phyloP scores from a whole-genome alignment of 2,797 vertebrate genomes.

The Anas bahamensis region DNA sequence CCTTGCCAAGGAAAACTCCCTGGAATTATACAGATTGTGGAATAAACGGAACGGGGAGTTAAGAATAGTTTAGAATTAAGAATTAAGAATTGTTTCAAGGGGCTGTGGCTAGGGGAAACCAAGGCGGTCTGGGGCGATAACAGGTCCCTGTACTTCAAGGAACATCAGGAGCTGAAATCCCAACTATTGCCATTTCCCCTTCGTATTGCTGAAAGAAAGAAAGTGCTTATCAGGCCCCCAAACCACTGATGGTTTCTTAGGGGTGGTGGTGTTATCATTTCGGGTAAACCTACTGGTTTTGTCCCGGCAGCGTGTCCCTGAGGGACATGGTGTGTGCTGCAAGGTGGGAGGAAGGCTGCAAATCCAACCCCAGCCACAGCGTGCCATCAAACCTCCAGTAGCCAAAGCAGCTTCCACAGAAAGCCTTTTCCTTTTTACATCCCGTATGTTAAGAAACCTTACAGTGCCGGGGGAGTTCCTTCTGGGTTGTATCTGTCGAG shows the following conservation, averaged over 20 bases:
- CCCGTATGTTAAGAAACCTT: background rate
- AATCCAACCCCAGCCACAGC: background rate
- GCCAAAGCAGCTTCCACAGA: background rate
- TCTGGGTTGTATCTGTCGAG: background rate
- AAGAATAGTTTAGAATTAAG: background rate
- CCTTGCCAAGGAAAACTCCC: background rate
- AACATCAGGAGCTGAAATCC: background rate
- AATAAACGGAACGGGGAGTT: background rate
- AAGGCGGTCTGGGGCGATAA: background rate
- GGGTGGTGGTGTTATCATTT: background rate
- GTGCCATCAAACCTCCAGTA: background rate
- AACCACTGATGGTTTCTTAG: background rate
- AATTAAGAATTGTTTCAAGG: background rate
- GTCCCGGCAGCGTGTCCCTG: background rate
- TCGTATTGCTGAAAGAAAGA: background rate
- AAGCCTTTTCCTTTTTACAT: background rate
- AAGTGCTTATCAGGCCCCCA: background rate
- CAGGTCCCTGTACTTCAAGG: background rate
- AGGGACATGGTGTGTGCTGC: background rate
- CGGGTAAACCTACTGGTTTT: background rate
- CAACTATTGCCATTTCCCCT: background rate
- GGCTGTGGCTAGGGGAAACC: background rate
- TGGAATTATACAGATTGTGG: background rate
- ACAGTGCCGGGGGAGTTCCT: fast-evolving
- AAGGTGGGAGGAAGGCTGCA: background rate